Evolutionary conservation across 2,888 invertebrate genomes (phyloP).

Genomic region (Eupithecia vulgata): DNA sequence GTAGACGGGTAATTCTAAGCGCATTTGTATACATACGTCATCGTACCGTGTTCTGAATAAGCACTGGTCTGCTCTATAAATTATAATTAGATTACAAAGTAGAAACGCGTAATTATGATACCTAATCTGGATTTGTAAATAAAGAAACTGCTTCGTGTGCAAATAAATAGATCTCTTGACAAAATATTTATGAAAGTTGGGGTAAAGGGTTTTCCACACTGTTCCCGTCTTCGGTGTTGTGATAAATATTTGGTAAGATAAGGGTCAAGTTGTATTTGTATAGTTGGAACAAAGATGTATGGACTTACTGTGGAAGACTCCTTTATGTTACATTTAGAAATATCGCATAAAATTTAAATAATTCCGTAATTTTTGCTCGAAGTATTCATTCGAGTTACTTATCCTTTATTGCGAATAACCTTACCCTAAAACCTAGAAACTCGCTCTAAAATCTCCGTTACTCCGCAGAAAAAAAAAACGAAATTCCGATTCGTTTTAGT

Average conservation of each 20-base stretch:
- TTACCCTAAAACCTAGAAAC: too few species aligned
- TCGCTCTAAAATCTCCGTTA: too few species aligned
- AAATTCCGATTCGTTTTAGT: too few species aligned
- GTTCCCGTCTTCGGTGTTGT: slow-evolving; percentile 39
- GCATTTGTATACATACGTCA: background rate
- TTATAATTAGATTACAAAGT: background rate
- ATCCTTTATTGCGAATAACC: background rate
- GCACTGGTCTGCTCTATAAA: slow-evolving; percentile 22
- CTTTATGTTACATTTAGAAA: slow-evolving; percentile 39
- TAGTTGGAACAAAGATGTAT: slow-evolving; percentile 21
- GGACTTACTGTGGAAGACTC: slow-evolving; percentile 33
- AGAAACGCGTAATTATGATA: background rate
- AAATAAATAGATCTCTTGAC: background rate
- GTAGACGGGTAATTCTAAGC: slow-evolving; percentile 16
- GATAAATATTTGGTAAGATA: slow-evolving; percentile 37
- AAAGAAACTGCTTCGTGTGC: background rate
- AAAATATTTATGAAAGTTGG: slow-evolving; percentile 7
- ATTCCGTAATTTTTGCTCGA: slow-evolving; percentile 17
- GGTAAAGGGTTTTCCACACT: slow-evolving; percentile 35
- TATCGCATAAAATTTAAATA: slow-evolving; percentile 13
- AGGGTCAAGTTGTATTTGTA: slow-evolving; percentile 17
- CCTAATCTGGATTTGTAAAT: background rate
- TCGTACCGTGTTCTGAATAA: slow-evolving; percentile 25
- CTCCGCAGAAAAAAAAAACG: too few species aligned
- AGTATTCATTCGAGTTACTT: background rate